Conservation (phyloP, 2,797 vertebrate species). For the Ptychobarbus kaznakovi region DNA sequence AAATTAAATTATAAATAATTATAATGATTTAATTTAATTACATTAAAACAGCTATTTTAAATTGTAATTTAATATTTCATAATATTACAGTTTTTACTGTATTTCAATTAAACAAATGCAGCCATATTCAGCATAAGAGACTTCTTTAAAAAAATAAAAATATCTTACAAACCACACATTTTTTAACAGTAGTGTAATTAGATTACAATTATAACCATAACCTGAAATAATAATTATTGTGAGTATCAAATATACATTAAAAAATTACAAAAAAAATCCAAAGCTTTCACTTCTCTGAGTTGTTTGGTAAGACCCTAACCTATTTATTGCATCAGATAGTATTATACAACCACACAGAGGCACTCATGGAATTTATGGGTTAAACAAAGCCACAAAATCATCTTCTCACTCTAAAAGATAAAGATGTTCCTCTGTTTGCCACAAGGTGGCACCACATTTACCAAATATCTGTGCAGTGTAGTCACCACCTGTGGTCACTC, state of each 20-base stretch:
- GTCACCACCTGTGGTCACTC: constrained; percentile 61
- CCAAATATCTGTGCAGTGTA: constrained; percentile 48
- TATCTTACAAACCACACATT: no score
- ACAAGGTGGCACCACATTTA: constrained; percentile 70
- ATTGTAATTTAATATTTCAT: neutral
- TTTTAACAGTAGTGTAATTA: neutral
- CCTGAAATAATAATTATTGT: neutral
- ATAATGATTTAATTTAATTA: neutral
- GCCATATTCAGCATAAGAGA: neutral
- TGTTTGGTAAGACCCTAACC: neutral
- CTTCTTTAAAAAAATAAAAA: neutral
- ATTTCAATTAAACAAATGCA: neutral
- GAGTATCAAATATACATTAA: neutral
- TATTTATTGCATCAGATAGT: neutral
- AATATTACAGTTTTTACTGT: neutral
- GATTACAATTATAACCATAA: neutral
- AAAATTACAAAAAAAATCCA: neutral
- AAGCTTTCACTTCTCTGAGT: neutral
- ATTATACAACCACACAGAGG: neutral
- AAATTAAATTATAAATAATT: neutral
- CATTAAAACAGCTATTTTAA: neutral
- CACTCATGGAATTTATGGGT: neutral
- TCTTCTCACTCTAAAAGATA: neutral
- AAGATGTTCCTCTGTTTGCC: constrained; percentile 63
- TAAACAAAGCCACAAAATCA: neutral